These are phyloP conservation scores for Vidua chalybeata DNA, from an alignment of 2,113 vertebrate species.

Conservation along the genomic window DNA sequence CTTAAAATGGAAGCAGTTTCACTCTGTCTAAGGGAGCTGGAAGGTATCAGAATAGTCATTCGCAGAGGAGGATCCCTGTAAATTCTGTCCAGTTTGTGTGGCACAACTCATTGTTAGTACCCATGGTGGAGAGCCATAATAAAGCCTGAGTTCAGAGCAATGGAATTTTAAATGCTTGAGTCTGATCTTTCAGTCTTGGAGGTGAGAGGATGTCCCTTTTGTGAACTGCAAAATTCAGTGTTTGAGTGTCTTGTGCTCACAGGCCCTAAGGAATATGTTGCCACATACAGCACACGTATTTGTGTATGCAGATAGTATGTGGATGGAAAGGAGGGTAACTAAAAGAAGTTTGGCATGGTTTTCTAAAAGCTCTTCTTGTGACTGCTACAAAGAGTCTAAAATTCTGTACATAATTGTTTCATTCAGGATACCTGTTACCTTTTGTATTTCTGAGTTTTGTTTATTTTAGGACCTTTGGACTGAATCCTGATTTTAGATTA, in stretches of 20 bases:
- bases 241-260: background rate
- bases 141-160: background rate
- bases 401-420: background rate
- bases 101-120: background rate
- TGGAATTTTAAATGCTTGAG: background rate
- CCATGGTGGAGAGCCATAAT: background rate
- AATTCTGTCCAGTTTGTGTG: background rate
- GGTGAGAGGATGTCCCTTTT: background rate
- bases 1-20: background rate
- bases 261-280: background rate
- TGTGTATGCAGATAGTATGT: background rate
- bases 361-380: background rate
- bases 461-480: background rate
- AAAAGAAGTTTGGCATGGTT: background rate
- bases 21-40: background rate
- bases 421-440: background rate
- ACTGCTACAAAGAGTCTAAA: background rate
- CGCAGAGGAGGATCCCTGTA: background rate
- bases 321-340: background rate
- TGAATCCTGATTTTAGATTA: background rate
- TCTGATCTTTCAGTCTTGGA: background rate
- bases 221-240: background rate
- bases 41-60: background rate
- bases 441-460: background rate
- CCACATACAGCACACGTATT: background rate